Base-by-base conservation (phyloP, 1,140 invertebrate species). In the Listronotus oregonensis region DNA sequence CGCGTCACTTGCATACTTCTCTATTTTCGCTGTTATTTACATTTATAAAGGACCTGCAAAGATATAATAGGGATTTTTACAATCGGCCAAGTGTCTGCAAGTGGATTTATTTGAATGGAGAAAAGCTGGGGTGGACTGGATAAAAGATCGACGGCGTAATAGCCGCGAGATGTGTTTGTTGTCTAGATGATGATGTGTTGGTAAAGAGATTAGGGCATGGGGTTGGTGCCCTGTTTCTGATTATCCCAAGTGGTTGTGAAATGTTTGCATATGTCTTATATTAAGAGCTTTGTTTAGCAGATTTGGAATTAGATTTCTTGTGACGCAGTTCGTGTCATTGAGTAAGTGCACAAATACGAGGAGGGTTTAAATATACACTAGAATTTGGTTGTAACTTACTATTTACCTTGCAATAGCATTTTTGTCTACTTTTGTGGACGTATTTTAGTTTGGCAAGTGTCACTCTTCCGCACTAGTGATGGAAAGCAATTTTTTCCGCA, bases 61-160 rank as follows among this genome's bases (percentile, higher is more conserved):
- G 62, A 63, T 66, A 74, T 75, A 75, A 75, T 74, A 67, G 74
- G 71, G 74, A 75, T 75, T 75, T 75, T 75, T 75, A 71, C 71
- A 69, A 70, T 70, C 70, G 70, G 34, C 51, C 31, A 72, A 75
- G 73, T 73, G 73, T 72, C 71, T 70, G 66, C 71, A 74, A 75
- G 74, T 72, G 74, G 68, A 73, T 75, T 74, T 74, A 70, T 73
- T 67, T 66, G 71, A 71, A 72, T 69, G 61, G 66, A 69, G 58
- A 31, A 42, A 52, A 60, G 34, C 6, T 15, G 42, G 63, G 58
- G 62, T 44, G 57, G 52, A 51, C 46, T 50, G 32, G 37, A 50
- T 46, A 62, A 64, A 64, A 55, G 61, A 64, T 55, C 61, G 51
- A 44, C 51, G 43, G 46, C 49, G 61, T 51, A 57, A 47, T 64